These are phyloP conservation scores for Tupaia chinensis DNA, from an alignment of 2,113 vertebrate species.

Conservation along the genomic window DNA sequence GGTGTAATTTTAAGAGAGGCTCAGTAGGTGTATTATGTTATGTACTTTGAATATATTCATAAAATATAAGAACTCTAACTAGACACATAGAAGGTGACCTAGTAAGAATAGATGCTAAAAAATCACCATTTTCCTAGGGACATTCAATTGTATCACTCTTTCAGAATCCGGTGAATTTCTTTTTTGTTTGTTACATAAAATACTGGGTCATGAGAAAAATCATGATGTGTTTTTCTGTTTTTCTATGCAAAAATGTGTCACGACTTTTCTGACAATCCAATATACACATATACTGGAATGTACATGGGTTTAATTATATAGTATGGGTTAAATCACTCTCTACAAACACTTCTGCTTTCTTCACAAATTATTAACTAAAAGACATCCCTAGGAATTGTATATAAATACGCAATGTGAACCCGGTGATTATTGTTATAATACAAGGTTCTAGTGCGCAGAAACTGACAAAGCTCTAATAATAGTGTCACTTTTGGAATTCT, in stretches of 20 bases:
- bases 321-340: background rate
- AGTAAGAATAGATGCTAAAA: background rate
- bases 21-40: background rate
- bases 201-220: no score
- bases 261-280: background rate
- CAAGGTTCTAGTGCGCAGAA: background rate
- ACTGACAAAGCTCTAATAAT: background rate
- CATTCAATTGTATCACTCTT: background rate
- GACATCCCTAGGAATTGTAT: background rate
- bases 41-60: background rate
- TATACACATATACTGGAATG: background rate
- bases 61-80: background rate
- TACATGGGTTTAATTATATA: background rate
- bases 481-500: background rate
- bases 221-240: no score
- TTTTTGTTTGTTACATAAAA: background rate
- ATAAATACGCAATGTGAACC: background rate
- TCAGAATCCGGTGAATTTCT: background rate
- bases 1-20: background rate
- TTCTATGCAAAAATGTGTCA: no score
- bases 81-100: background rate
- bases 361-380: background rate
- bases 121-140: background rate
- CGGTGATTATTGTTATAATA: background rate
- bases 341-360: background rate